phyloP scores from a whole-genome alignment of 1,140 invertebrate genomes.

The Heliconius congener region DNA sequence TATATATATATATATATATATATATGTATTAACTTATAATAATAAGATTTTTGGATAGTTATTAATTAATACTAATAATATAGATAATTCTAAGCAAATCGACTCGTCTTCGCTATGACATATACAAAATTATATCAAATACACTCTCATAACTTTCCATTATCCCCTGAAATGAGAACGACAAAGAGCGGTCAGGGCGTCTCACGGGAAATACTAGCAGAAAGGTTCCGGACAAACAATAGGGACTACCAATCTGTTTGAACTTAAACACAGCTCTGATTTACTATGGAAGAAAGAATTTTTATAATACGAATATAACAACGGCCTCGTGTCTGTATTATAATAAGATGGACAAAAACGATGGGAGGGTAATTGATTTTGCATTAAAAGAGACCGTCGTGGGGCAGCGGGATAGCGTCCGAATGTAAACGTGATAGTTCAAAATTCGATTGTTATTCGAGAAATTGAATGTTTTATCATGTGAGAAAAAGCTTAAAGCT shows the following conservation, averaged over 20 bases:
- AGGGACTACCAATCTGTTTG: slow-evolving; percentile 57
- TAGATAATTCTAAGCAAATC: not conserved
- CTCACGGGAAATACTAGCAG: slow-evolving; percentile 71
- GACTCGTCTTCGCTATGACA: slow-evolving; percentile 1
- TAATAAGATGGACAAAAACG: not conserved
- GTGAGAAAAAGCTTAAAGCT: too few species aligned
- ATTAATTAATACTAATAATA: too few species aligned
- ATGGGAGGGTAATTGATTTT: not conserved
- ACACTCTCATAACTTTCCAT: slow-evolving; percentile 44
- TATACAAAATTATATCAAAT: not conserved
- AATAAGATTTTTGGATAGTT: too few species aligned
- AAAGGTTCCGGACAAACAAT: slow-evolving; percentile 71
- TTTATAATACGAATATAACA: not conserved
- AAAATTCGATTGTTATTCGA: too few species aligned
- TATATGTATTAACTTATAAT: too few species aligned
- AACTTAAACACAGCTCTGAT: slow-evolving; percentile 39
- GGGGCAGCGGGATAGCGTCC: too few species aligned
- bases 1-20: too few species aligned
- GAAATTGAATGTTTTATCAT: too few species aligned
- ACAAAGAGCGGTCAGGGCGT: slow-evolving; percentile 44
- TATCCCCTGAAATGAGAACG: slow-evolving; percentile 50
- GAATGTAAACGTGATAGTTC: too few species aligned
- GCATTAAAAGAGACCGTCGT: not conserved
- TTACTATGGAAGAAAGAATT: not conserved
- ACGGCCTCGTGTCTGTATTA: not conserved